Conservation (phyloP, 2,888 invertebrate species). For the Phalangium opilio region DNA sequence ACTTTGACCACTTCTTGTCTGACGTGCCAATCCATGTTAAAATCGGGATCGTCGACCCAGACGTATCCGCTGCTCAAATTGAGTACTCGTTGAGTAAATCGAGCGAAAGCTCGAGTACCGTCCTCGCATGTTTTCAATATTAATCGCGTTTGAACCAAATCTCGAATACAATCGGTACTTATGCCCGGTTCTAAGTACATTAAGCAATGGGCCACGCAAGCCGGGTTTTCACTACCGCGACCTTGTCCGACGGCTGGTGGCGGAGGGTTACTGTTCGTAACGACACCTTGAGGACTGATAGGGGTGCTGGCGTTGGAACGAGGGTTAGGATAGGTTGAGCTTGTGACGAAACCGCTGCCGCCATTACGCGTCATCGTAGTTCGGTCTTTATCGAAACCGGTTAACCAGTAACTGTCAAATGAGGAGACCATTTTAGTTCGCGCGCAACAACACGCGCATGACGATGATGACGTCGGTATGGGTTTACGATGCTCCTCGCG, state of each 20-base stretch:
- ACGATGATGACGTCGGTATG: too few species aligned
- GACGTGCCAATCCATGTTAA: slow-evolving; percentile 38
- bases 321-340: too few species aligned
- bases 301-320: too few species aligned
- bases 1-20: slow-evolving; percentile 30
- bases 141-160: slow-evolving; percentile 35
- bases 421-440: too few species aligned
- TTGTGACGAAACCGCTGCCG: too few species aligned
- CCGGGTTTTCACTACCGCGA: slow-evolving; percentile 18
- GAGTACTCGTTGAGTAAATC: slow-evolving; percentile 30
- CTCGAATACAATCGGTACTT: slow-evolving; percentile 32
- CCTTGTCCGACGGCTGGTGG: neutral
- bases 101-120: slow-evolving; percentile 33
- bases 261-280: too few species aligned
- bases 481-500: too few species aligned
- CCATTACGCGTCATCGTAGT: too few species aligned
- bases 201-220: slow-evolving; percentile 34
- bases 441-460: too few species aligned
- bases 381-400: too few species aligned
- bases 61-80: slow-evolving; percentile 30
- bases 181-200: slow-evolving; percentile 37
- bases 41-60: slow-evolving; percentile 37
- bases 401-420: too few species aligned
- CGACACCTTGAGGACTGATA: too few species aligned
- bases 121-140: slow-evolving; percentile 29